Conservation (phyloP, 2,888 invertebrate species). For the Eugnorisma glareosa region DNA sequence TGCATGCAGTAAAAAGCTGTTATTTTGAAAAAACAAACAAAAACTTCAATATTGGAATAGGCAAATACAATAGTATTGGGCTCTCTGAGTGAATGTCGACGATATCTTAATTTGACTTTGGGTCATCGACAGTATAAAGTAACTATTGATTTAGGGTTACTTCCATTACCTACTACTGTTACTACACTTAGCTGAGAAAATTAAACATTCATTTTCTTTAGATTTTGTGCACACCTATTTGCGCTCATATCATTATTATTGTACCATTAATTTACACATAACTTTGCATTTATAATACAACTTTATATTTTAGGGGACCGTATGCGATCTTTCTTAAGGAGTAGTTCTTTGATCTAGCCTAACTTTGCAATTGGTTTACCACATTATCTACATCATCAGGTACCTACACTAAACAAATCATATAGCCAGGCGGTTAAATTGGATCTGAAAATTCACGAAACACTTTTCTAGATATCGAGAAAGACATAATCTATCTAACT, state of each 20-base stretch:
- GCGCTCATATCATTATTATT: not conserved
- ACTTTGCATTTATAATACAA: no score
- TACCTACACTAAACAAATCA: not conserved
- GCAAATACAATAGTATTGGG: not conserved
- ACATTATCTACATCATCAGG: not conserved
- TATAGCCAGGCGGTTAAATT: not conserved
- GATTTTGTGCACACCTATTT: not conserved
- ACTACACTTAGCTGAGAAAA: not conserved
- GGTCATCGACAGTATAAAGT: not conserved
- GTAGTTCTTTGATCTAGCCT: not conserved
- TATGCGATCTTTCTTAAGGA: not conserved
- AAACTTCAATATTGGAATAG: not conserved
- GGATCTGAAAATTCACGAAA: not conserved
- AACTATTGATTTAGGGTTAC: not conserved
- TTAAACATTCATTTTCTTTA: not conserved
- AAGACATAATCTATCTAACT: not conserved
- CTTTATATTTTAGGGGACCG: not conserved
- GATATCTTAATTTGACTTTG: not conserved
- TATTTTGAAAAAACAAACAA: no score
- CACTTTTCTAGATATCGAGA: constrained; percentile 7
- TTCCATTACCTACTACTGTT: not conserved
- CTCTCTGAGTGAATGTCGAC: not conserved
- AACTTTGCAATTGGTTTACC: not conserved
- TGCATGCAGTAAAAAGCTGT: no score
- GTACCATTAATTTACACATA: no score